Percentiles rank a stretch among this genome's conserved stretches.
These are phyloP conservation scores for Aleiodes alternator DNA, from an alignment of 2,888 invertebrate species.

Conservation along the genomic window DNA sequence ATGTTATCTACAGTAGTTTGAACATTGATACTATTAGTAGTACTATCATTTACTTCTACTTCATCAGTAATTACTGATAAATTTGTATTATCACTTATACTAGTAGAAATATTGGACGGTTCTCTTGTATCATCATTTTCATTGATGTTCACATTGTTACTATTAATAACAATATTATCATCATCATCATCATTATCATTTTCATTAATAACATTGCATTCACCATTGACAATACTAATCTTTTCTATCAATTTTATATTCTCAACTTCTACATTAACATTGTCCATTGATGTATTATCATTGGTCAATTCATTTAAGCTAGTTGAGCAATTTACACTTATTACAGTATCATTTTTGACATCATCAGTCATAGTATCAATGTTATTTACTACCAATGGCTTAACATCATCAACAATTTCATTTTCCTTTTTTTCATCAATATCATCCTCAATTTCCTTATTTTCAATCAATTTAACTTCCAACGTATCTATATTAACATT, in stretches of 20 bases:
- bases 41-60: conserved; percentile 70
- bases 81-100: conserved; percentile 72
- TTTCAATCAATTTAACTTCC: conserved; percentile 28
- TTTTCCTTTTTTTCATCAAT: conserved; percentile 32
- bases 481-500: conserved; percentile 36
- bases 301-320: conserved; percentile 67
- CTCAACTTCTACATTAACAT: conserved; percentile 58
- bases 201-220: conserved; percentile 51
- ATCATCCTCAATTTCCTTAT: conserved; percentile 26
- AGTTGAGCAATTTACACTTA: conserved; percentile 71
- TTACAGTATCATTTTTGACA: conserved; percentile 50
- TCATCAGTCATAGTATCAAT: conserved; percentile 59
- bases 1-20: conserved; percentile 73
- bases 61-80: conserved; percentile 62
- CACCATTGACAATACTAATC: conserved; percentile 73
- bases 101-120: conserved; percentile 75
- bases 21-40: conserved; percentile 72
- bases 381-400: conserved; percentile 60
- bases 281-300: conserved; percentile 51
- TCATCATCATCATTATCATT: conserved; percentile 17
- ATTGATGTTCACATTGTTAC: conserved; percentile 59
- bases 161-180: conserved; percentile 74
- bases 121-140: conserved; percentile 69
- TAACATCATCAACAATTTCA: conserved; percentile 54
- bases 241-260: conserved; percentile 62